Evolutionary conservation across 2,113 vertebrate genomes (phyloP).

Genomic region (Cricetomys ansorgei): DNA sequence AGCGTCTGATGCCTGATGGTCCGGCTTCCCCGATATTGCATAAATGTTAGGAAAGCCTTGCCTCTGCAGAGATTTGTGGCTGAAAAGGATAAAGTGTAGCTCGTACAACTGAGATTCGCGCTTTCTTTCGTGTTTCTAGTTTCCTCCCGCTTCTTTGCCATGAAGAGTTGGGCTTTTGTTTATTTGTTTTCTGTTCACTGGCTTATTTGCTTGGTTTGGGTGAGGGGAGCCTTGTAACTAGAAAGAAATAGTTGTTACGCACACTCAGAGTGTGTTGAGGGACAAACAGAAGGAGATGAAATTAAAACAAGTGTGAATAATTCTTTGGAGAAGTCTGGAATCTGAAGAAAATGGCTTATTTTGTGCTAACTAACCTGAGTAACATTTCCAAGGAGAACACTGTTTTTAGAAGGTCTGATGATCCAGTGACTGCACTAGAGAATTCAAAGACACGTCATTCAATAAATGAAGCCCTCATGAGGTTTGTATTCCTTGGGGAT

Average conservation of each 20-base stretch:
- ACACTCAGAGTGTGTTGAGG: neutral
- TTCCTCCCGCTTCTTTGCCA: neutral
- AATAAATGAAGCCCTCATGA: neutral
- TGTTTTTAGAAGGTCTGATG: neutral
- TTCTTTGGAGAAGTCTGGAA: neutral
- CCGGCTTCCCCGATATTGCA: neutral
- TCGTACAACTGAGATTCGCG: neutral
- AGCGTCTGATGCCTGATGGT: constrained; percentile 4
- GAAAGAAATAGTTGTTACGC: neutral
- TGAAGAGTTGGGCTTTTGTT: neutral
- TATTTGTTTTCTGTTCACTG: neutral
- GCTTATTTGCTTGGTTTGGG: neutral
- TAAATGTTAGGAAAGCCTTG: constrained; percentile 54
- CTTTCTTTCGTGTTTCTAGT: neutral
- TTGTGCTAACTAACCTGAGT: neutral
- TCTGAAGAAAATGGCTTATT: neutral
- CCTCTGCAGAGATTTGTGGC: constrained; percentile 53
- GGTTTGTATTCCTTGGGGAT: neutral
- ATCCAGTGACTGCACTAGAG: neutral
- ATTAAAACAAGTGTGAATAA: neutral
- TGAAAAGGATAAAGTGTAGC: neutral
- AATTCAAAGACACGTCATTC: neutral
- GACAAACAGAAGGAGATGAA: neutral
- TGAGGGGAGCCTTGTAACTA: neutral
- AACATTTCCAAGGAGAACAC: constrained; percentile 29